Evolutionary conservation across 2,888 invertebrate genomes (phyloP), one percentile per base, ranked within the genome.

Genomic region (Lasioglossum figueresi): DNA sequence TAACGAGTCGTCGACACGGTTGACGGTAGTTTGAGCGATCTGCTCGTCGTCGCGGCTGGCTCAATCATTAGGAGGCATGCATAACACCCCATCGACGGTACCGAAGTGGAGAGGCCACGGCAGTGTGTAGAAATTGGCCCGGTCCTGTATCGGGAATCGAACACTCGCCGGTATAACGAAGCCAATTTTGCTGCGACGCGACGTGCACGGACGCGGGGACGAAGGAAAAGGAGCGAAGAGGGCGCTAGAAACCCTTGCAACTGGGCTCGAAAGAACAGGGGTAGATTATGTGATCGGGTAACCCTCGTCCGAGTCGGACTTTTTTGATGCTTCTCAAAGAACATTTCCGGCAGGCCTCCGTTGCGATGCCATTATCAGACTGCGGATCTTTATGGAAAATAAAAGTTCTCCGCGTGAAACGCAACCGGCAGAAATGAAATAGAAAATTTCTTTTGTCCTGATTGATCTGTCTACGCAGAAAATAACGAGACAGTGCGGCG

Each of bases 121-220:
- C 77, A n/a, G n/a, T 84, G 86, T 87, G 82, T 89, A 90, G 91
- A 92, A 92, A 93, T 92, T 92, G 92, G 90, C 86, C 83, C 52
- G 82, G 80, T 88, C 84, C 88, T 63, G 85, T 88, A 91, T 89
- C 88, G 90, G 88, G 81, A 91, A 90, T 89, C 87, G 89, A 91
- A 90, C 84, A 87, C 90, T 80, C 83, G 82, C 56, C 75, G 2
- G 82, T 80, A 86, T 89, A 92, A 92, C 91, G 90, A 91, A 90
- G 89, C 91, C 90, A 92, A 92, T 92, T 89, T 88, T 84, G 77
- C 84, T 76, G 89, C 45, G 48, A 23, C 48, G 19, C 86, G 89
- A 59, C 56, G 73, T 77, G 80, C 63, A 59, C 34, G 31, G 40
- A 16, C 45, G 83, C 4, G 16, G 63, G 75, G 43, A 31, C 16